phyloP scores from a whole-genome alignment of 2,113 vertebrate species.

The Platycercus adscitus region DNA sequence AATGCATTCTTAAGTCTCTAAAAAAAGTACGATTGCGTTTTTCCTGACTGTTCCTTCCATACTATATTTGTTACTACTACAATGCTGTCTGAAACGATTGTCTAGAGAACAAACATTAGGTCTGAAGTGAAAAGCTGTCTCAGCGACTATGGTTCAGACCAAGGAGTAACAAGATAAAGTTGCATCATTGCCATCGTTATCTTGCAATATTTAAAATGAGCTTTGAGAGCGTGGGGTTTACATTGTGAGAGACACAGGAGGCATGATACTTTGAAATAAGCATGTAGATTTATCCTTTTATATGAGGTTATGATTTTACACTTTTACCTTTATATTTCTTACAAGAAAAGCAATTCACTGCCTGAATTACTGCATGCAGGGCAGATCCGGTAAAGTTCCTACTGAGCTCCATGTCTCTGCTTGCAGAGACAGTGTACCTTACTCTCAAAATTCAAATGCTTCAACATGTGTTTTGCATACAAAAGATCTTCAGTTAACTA shows the following conservation, averaged over 20 bases:
- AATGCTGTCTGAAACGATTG: neutral
- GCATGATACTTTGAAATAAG: neutral
- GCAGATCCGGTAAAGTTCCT: neutral
- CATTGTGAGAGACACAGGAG: neutral
- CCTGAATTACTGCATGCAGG: neutral
- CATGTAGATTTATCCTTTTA: neutral
- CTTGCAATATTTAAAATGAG: neutral
- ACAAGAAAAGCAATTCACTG: neutral
- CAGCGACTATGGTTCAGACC: neutral
- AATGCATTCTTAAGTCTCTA: neutral
- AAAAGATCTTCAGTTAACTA: neutral
- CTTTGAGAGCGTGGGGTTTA: neutral
- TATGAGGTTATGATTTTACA: neutral
- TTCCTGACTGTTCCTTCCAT: neutral
- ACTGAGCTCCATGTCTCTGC: neutral
- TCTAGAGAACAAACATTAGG: neutral
- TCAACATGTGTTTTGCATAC: neutral
- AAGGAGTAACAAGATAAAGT: neutral
- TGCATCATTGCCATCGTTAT: neutral
- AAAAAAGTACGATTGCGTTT: rapidly evolving
- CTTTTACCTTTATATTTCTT: neutral
- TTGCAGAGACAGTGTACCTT: neutral
- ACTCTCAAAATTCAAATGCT: neutral
- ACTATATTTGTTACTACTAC: neutral
- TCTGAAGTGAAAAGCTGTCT: neutral